Conservation (phyloP, 2,113 vertebrate species). For the Tupaia tana region DNA sequence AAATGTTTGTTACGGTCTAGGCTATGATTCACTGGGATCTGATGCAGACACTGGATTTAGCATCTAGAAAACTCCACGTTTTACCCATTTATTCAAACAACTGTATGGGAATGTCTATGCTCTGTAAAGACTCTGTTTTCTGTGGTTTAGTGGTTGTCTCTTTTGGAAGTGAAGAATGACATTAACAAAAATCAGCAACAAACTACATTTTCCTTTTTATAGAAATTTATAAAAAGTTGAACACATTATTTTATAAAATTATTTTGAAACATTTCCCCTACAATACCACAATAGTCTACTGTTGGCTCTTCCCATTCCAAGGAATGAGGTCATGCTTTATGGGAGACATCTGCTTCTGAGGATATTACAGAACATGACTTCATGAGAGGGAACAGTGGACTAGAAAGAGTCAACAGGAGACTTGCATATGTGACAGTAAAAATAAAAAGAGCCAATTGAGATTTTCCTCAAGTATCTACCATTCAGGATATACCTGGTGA, state of each 20-base stretch:
- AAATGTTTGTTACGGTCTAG: slow-evolving; percentile 56
- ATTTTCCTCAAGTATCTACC: slow-evolving; percentile 56
- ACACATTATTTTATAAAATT: slow-evolving; percentile 75
- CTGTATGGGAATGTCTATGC: slow-evolving; percentile 48
- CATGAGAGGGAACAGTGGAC: slow-evolving; percentile 74
- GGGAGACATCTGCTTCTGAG: slow-evolving; percentile 78
- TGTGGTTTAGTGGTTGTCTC: slow-evolving; percentile 30
- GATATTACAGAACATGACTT: slow-evolving; percentile 76
- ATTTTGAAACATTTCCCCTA: slow-evolving; percentile 71
- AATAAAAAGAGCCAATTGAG: slow-evolving; percentile 64
- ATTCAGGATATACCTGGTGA: slow-evolving; percentile 58
- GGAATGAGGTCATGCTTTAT: slow-evolving; percentile 80
- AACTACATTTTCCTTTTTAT: slow-evolving; percentile 65
- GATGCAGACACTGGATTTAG: slow-evolving; percentile 54
- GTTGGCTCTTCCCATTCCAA: slow-evolving; percentile 75
- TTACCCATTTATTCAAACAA: slow-evolving; percentile 55
- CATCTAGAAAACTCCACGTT: slow-evolving; percentile 61
- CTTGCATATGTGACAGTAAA: slow-evolving; percentile 68
- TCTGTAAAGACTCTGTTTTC: slow-evolving; percentile 39
- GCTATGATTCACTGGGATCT: slow-evolving; percentile 64
- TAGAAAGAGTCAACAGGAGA: slow-evolving; percentile 71
- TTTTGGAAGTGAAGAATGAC: slow-evolving; percentile 49
- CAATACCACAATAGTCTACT: slow-evolving; percentile 67
- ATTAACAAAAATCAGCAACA: slow-evolving; percentile 62
- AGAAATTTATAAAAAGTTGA: slow-evolving; percentile 67